Conservation (phyloP, 2,888 invertebrate species). For the Cynaeus angustus region DNA sequence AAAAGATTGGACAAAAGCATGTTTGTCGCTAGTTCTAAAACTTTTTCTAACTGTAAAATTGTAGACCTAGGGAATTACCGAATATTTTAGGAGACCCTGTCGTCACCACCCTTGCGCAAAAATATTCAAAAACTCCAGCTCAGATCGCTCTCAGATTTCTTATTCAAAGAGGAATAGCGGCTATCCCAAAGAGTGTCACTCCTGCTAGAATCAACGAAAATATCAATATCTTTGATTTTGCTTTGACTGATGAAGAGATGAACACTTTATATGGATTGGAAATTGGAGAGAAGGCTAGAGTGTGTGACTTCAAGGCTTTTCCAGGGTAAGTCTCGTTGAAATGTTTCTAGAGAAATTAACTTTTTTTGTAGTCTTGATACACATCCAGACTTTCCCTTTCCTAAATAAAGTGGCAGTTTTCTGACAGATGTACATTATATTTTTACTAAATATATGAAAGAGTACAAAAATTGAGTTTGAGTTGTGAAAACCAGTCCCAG, state of each 20-base stretch:
- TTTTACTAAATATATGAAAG: too few species aligned
- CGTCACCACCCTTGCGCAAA: background rate
- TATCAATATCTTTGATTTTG: slow-evolving; percentile 82
- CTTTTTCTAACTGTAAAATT: background rate
- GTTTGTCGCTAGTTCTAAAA: too few species aligned
- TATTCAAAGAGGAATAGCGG: slow-evolving; percentile 80
- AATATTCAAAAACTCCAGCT: slow-evolving; percentile 71
- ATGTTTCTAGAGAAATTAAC: background rate
- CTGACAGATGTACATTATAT: too few species aligned
- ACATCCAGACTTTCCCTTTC: slow-evolving; percentile 35
- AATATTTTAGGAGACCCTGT: background rate
- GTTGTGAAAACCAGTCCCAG: too few species aligned
- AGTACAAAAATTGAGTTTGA: background rate
- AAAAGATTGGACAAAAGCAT: background rate
- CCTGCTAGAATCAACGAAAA: slow-evolving; percentile 82
- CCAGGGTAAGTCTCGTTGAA: slow-evolving; percentile 46
- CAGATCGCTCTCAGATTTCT: slow-evolving; percentile 82
- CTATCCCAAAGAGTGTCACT: slow-evolving; percentile 89
- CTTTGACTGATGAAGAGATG: slow-evolving; percentile 77
- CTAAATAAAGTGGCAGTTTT: too few species aligned
- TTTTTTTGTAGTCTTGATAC: background rate
- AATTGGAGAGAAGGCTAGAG: slow-evolving; percentile 77
- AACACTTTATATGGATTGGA: slow-evolving; percentile 76
- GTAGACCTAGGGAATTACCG: background rate
- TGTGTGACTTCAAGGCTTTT: slow-evolving; percentile 77